Percentiles rank a stretch among this genome's conserved stretches.
Evolutionary conservation across 2,797 vertebrate species (phyloP).

Genomic region (Bovichtus variegatus): DNA sequence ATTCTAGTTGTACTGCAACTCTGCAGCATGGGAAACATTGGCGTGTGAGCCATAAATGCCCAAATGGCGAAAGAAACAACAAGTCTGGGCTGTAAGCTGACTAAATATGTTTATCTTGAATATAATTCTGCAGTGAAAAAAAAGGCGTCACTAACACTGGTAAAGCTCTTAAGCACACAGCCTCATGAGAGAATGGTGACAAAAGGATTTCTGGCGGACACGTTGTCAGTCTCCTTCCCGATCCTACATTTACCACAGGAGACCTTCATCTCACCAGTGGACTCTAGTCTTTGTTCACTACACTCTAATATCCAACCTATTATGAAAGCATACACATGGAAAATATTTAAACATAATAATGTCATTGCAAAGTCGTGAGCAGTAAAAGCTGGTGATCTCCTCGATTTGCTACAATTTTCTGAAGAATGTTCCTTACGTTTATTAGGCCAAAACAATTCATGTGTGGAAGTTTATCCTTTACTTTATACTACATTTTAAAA

Average conservation of each 20-base stretch:
- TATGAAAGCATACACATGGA: not conserved
- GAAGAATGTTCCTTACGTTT: not conserved
- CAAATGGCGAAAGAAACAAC: not conserved
- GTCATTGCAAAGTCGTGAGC: not conserved
- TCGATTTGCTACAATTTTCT: not conserved
- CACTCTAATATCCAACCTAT: conserved; percentile 13
- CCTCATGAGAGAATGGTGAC: conserved; percentile 59
- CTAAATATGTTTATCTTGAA: conserved; percentile 46
- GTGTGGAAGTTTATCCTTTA: not conserved
- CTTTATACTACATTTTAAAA: not conserved
- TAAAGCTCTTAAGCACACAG: conserved; percentile 61
- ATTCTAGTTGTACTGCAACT: conserved; percentile 3
- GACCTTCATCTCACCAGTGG: conserved; percentile 28
- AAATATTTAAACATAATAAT: conserved; percentile 6
- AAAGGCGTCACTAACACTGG: conserved; percentile 17
- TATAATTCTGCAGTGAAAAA: not conserved
- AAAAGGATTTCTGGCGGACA: conserved; percentile 74
- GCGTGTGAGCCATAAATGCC: conserved; percentile 13
- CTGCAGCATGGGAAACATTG: conserved; percentile 27
- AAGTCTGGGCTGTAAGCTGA: conserved; percentile 5
- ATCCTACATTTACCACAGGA: conserved; percentile 50
- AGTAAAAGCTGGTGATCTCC: not conserved
- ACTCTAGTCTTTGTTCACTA: conserved; percentile 42
- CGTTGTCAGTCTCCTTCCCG: conserved; percentile 55
- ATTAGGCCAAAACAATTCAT: not conserved